Conservation (phyloP, 2,113 vertebrate genomes). For the Pangasianodon hypophthalmus region DNA sequence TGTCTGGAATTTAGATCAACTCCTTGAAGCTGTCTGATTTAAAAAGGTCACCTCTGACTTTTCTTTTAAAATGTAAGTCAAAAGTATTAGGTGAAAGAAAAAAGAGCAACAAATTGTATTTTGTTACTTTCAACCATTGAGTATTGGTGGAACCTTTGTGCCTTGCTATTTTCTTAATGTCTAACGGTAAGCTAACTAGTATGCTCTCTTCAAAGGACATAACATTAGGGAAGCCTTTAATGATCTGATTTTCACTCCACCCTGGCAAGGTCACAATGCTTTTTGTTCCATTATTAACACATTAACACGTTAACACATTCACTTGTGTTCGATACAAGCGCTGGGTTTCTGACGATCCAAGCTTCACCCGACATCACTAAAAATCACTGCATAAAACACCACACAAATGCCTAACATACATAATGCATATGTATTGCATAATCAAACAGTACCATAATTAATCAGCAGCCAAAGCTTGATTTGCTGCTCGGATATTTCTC, state of each 20-base stretch:
- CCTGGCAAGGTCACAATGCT: neutral
- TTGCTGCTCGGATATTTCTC: neutral
- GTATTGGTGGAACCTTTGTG: neutral
- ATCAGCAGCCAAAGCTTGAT: neutral
- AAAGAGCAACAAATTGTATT: neutral
- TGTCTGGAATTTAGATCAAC: neutral
- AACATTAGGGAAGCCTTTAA: neutral
- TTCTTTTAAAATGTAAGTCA: neutral
- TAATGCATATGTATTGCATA: neutral
- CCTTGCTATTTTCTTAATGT: neutral
- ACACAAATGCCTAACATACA: neutral
- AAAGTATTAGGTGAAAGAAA: neutral
- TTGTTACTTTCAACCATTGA: neutral
- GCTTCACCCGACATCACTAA: neutral
- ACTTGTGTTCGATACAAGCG: neutral
- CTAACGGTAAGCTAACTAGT: neutral
- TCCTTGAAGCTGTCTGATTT: neutral
- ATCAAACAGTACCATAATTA: neutral
- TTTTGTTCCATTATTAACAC: neutral
- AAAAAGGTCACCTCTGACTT: neutral
- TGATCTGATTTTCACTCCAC: neutral
- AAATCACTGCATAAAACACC: neutral
- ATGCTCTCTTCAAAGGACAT: neutral
- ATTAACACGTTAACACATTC: no score
- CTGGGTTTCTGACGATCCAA: neutral